These are phyloP conservation scores for Pristionchus exspectatus DNA, from an alignment of 2,888 invertebrate genomes.

Conservation along the genomic window DNA sequence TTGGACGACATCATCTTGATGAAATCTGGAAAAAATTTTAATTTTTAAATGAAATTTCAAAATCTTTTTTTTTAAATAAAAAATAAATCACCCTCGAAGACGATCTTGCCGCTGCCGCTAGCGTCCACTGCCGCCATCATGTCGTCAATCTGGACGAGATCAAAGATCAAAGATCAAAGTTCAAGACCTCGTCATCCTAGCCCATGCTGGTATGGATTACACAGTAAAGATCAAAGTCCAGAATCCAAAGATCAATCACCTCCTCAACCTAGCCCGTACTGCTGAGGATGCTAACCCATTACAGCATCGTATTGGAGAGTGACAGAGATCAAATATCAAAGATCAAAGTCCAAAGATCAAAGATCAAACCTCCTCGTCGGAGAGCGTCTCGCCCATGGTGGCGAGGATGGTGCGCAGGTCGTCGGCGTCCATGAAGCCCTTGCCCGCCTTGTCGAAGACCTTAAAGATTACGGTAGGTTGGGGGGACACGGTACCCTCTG, in stretches of 20 bases:
- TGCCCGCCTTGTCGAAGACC: slow-evolving; percentile 96
- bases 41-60: background rate
- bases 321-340: background rate
- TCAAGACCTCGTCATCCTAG: background rate
- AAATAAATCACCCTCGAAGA: slow-evolving; percentile 84
- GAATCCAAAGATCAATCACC: no score
- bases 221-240: no score
- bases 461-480: slow-evolving; percentile 44
- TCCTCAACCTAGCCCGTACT: no score
- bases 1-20: slow-evolving; percentile 78
- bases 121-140: slow-evolving; percentile 98
- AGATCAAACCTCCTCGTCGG: slow-evolving; percentile 89
- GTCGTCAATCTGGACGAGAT: slow-evolving; percentile 88
- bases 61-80: background rate
- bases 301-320: no score
- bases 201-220: no score
- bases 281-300: no score
- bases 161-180: slow-evolving; percentile 78
- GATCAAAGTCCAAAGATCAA: slow-evolving; percentile 28
- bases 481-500: background rate
- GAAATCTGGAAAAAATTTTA: slow-evolving; percentile 66
- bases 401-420: slow-evolving; percentile 99
- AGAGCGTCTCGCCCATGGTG: slow-evolving; percentile 98
- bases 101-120: slow-evolving; percentile 98
- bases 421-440: slow-evolving; percentile 98